Evolutionary conservation across 2,888 invertebrate genomes (phyloP), one percentile per base, ranked within the genome.

Genomic region (Drosophila diplacantha): DNA sequence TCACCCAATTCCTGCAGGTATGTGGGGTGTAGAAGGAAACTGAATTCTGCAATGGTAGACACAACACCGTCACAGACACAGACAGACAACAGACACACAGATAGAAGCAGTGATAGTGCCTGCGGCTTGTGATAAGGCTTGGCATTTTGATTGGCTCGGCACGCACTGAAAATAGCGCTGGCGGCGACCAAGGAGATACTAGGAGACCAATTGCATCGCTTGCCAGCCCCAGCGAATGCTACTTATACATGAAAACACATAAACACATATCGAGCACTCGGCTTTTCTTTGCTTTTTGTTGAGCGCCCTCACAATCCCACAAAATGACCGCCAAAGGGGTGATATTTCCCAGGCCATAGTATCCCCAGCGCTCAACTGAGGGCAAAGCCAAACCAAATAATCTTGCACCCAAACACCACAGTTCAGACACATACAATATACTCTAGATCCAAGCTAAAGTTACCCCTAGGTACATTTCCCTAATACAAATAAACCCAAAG

Each of bases 1-100:
- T 96, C 69, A 92, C 92, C 73, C 93, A 96, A 87, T 95, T 96
- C 84, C 90, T 96, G 61, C 92, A 94, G 94, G 96, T 96, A 90
- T 90, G 91, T 79, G 64, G 71, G 73, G 55, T 54, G 49, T 38
- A 32, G 26, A 14, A 35, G 34, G 16, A 18, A 29, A 43, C 41
- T 41, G 52, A 20, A 31, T 58, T 41, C 11, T 38, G 29, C 20
- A 26, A 58, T 47, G 22, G 22, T 41, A 59, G 43, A 24, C 52
- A 59, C 49, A 53, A 69, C 32, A 61, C 52, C 50, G 20, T 16
- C 9, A 41, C 52, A 47, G 24, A 16, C 58, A 35, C 32, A 54
- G 49, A 59, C 56, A 53, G 51, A 46, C 57, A 51, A 54, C 18
- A 11, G 37, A 20, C 20, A 53, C 24, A 49, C 29, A 34, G 37